phyloP scores from a whole-genome alignment of 2,113 vertebrate species.

The Hippoglossus stenolepis region DNA sequence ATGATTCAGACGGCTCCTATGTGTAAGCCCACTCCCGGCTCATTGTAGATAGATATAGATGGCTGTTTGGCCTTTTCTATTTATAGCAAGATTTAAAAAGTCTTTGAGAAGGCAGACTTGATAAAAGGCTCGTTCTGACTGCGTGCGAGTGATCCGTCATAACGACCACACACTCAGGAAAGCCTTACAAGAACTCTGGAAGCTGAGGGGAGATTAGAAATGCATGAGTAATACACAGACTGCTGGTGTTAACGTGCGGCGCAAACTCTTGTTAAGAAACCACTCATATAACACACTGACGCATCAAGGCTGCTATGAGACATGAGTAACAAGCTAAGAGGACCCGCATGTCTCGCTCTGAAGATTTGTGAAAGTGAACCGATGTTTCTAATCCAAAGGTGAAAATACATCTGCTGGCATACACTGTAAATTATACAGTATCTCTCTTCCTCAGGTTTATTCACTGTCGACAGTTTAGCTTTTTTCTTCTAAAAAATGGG shows the following conservation, averaged over 20 bases:
- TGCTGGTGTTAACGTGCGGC: neutral
- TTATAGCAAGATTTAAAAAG: constrained; percentile 48
- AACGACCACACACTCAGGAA: constrained; percentile 1
- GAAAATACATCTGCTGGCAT: neutral
- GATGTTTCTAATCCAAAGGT: neutral
- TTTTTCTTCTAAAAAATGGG: neutral
- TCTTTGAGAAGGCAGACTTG: constrained; percentile 32
- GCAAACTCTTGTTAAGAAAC: constrained; percentile 2
- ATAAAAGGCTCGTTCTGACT: constrained; percentile 23
- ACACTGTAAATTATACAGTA: neutral
- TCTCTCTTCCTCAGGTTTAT: neutral
- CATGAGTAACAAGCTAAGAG: neutral
- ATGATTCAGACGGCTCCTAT: constrained; percentile 25
- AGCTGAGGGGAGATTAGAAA: constrained; percentile 38
- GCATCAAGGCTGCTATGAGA: neutral
- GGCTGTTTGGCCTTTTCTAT: constrained; percentile 40
- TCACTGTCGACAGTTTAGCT: neutral
- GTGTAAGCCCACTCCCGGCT: constrained; percentile 8
- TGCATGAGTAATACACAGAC: constrained; percentile 37
- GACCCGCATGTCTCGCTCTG: neutral
- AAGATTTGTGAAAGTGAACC: neutral
- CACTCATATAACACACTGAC: neutral
- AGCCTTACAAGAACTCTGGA: constrained; percentile 21
- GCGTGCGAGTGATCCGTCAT: constrained; percentile 30
- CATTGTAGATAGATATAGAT: constrained; percentile 44